Evolutionary conservation across 2,888 invertebrate species (phyloP).

Genomic region (Caenorhabditis wallacei): DNA sequence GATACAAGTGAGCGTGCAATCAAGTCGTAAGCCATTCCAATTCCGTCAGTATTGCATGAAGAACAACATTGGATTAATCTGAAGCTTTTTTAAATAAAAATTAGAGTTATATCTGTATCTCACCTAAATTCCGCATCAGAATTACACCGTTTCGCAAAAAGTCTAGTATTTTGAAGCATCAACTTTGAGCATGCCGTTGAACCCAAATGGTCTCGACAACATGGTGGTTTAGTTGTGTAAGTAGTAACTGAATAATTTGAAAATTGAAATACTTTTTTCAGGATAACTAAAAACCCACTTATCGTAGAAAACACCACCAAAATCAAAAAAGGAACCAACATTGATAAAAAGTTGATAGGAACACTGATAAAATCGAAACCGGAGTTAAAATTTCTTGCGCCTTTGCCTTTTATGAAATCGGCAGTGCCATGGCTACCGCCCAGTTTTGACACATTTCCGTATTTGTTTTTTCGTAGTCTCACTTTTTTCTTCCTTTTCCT

Average conservation of each 20-base stretch:
- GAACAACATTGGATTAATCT: slow-evolving; percentile 77
- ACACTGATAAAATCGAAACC: slow-evolving; percentile 25
- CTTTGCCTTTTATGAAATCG: slow-evolving; percentile 53
- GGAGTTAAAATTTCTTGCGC: slow-evolving; percentile 28
- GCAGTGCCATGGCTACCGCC: slow-evolving; percentile 40
- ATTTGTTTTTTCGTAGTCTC: slow-evolving; percentile 59
- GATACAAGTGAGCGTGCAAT: slow-evolving; percentile 76
- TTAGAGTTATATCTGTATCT: neutral
- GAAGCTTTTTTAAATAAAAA: slow-evolving; percentile 27
- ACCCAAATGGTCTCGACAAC: slow-evolving; percentile 76
- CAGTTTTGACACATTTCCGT: slow-evolving; percentile 64
- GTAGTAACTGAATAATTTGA: slow-evolving; percentile 20
- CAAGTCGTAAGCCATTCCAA: slow-evolving; percentile 76
- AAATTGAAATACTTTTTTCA: neutral
- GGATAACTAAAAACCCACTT: slow-evolving; percentile 23
- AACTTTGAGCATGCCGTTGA: slow-evolving; percentile 72
- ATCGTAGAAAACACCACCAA: slow-evolving; percentile 4
- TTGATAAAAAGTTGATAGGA: slow-evolving; percentile 2
- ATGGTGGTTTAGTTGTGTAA: slow-evolving; percentile 75
- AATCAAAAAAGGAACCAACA: slow-evolving; percentile 34
- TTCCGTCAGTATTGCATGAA: slow-evolving; percentile 73
- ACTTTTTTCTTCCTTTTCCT: neutral
- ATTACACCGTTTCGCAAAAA: slow-evolving; percentile 75
- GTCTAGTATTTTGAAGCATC: slow-evolving; percentile 66
- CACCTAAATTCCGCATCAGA: slow-evolving; percentile 76